These are phyloP conservation scores for Mobula birostris DNA, from an alignment of 2,113 vertebrate genomes.

Conservation along the genomic window DNA sequence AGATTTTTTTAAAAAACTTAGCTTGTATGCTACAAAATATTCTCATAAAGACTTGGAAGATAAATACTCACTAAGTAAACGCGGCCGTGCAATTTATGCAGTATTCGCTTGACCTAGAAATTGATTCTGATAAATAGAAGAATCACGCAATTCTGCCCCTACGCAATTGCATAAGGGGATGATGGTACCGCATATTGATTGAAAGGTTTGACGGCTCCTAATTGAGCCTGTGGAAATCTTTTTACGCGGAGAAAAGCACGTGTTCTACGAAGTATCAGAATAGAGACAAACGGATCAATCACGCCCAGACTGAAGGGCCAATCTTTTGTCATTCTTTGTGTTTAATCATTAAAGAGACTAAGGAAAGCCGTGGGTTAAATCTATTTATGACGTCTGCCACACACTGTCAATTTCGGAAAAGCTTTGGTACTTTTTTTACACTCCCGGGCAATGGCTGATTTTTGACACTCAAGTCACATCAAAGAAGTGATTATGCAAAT, in stretches of 20 bases:
- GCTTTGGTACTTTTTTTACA: conserved; percentile 49
- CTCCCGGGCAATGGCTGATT: conserved; percentile 53
- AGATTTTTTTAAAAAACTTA: background rate
- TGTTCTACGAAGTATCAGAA: conserved; percentile 22
- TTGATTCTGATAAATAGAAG: background rate
- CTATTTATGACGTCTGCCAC: conserved; percentile 48
- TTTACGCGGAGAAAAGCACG: conserved; percentile 9
- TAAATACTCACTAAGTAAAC: background rate
- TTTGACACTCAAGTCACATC: conserved; percentile 58
- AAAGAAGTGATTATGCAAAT: conserved; percentile 73
- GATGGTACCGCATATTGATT: background rate
- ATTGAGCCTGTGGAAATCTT: conserved; percentile 9
- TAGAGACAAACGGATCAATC: conserved; percentile 31
- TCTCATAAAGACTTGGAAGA: too few species aligned
- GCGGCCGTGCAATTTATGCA: background rate
- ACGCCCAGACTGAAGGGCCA: conserved; percentile 1
- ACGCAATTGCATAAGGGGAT: background rate
- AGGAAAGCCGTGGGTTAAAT: conserved; percentile 43
- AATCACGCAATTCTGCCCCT: background rate
- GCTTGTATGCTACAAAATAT: background rate
- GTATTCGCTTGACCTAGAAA: background rate
- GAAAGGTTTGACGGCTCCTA: background rate
- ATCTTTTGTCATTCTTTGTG: conserved; percentile 48
- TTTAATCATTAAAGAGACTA: conserved; percentile 52
- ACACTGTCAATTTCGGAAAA: conserved; percentile 49